Percentiles rank a stretch among this genome's conserved stretches.
These are phyloP conservation scores for Muscicapa adusta DNA, from an alignment of 2,113 vertebrate genomes.

Conservation along the genomic window DNA sequence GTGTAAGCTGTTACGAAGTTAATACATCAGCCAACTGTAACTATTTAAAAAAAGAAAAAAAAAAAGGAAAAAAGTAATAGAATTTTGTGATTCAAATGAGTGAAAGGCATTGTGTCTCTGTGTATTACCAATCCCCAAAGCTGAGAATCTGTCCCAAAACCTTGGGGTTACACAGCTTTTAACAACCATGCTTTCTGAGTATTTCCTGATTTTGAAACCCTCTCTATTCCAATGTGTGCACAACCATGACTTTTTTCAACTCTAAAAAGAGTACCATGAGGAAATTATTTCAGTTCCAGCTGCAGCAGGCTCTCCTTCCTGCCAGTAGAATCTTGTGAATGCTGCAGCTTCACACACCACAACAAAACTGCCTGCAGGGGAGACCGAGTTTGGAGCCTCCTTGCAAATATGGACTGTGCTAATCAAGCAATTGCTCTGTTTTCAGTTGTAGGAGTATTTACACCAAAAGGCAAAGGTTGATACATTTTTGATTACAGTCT, in stretches of 20 bases:
- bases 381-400: not conserved
- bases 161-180: not conserved
- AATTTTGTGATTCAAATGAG: not conserved
- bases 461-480: not conserved
- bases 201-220: not conserved
- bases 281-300: not conserved
- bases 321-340: not conserved
- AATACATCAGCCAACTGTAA: not conserved
- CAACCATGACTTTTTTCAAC: not conserved
- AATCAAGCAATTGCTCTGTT: not conserved
- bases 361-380: not conserved
- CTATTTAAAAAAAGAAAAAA: not conserved
- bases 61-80: not conserved
- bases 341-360: not conserved
- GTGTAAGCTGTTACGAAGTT: not conserved
- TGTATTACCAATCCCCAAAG: not conserved
- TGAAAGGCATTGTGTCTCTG: not conserved
- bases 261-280: not conserved
- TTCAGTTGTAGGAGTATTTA: not conserved
- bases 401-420: not conserved
- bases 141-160: not conserved
- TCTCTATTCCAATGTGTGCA: not conserved
- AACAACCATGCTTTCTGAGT: not conserved
- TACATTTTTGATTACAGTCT: not conserved
- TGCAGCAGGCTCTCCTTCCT: not conserved